phyloP scores from a whole-genome alignment of 1,140 invertebrate genomes.

The Drosophila erecta region DNA sequence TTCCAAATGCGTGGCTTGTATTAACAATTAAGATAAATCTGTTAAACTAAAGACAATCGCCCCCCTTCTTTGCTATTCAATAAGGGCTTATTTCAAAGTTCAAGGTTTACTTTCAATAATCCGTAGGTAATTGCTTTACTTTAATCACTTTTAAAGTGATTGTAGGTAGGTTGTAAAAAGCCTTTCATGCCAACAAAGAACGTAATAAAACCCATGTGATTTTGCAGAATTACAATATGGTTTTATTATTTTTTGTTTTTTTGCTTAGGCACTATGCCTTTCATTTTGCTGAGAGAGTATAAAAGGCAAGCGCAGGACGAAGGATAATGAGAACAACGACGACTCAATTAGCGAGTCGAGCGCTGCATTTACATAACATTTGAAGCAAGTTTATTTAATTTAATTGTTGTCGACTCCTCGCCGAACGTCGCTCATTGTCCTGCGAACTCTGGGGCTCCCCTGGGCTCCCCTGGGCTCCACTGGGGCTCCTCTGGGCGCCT shows the following conservation, averaged over 20 bases:
- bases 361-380: constrained; percentile 75
- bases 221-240: not conserved
- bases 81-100: not conserved
- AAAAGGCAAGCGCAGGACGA: not conserved
- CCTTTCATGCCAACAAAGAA: not conserved
- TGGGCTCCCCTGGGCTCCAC: not conserved
- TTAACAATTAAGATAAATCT: not conserved
- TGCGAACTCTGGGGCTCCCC: not conserved
- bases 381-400: constrained; percentile 71
- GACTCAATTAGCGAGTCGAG: constrained; percentile 68
- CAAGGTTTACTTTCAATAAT: not conserved
- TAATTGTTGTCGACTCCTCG: constrained; percentile 65
- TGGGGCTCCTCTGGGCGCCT: not conserved
- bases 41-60: no score
- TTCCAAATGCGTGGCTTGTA: not conserved
- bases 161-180: not conserved
- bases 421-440: constrained; percentile 19
- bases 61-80: no score
- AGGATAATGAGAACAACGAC: constrained; percentile 37
- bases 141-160: not conserved
- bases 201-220: not conserved
- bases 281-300: not conserved
- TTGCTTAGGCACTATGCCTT: not conserved
- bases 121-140: not conserved
- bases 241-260: not conserved